phyloP scores from a whole-genome alignment of 2,113 vertebrate genomes.

The Amblyopsis rosae region DNA sequence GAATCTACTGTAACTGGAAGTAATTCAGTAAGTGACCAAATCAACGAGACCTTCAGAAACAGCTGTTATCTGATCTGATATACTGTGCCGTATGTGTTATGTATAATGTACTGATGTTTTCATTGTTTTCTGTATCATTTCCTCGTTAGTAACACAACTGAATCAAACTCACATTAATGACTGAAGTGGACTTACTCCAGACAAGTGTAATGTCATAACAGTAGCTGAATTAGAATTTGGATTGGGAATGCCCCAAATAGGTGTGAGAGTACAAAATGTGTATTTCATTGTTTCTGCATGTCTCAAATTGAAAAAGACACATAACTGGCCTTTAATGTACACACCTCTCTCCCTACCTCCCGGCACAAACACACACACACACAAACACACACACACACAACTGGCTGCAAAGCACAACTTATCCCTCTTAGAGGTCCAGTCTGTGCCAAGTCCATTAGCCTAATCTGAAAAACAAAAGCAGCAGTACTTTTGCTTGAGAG shows the following conservation, averaged over 20 bases:
- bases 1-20: neutral
- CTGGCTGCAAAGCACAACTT: constrained; percentile 40
- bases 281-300: too few relatives aligned
- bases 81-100: too few relatives aligned
- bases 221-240: too few relatives aligned
- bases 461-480: constrained; percentile 71
- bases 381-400: neutral
- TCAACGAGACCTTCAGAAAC: neutral
- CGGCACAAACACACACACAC: neutral
- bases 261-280: too few relatives aligned
- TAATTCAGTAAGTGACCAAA: constrained; percentile 10
- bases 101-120: too few relatives aligned
- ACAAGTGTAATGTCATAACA: too few relatives aligned
- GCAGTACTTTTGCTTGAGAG: constrained; percentile 44
- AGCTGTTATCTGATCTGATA: too few relatives aligned
- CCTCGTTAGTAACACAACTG: too few relatives aligned
- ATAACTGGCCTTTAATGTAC: constrained; percentile 11
- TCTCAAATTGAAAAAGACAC: neutral
- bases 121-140: too few relatives aligned
- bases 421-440: constrained; percentile 50
- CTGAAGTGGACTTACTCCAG: too few relatives aligned
- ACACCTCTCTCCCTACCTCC: constrained; percentile 11
- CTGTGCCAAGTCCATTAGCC: constrained; percentile 65
- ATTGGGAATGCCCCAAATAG: too few relatives aligned
- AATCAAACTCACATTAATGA: too few relatives aligned